These are phyloP conservation scores for Tenthredo notha DNA, from an alignment of 2,888 invertebrate species.

Conservation along the genomic window DNA sequence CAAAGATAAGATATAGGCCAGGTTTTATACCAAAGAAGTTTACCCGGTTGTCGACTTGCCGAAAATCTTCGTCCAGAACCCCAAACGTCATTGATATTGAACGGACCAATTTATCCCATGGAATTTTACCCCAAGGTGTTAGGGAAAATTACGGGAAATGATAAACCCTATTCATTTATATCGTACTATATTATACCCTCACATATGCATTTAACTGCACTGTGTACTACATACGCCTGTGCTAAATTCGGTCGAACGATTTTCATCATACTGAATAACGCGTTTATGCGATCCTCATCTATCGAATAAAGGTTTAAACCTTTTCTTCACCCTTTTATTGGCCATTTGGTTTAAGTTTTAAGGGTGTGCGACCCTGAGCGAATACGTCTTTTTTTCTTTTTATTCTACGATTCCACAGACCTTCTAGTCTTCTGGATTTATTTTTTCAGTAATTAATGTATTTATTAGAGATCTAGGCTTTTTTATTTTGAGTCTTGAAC, in stretches of 20 bases:
- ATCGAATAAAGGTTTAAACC: background rate
- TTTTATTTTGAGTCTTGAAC: background rate
- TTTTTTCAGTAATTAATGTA: background rate
- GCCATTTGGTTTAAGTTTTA: constrained; percentile 1
- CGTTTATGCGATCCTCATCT: background rate
- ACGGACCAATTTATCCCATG: background rate
- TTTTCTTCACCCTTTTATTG: background rate
- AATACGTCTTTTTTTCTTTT: constrained; percentile 1
- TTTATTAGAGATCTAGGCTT: background rate
- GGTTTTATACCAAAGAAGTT: background rate
- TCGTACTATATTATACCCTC: background rate
- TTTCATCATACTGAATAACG: constrained; percentile 14
- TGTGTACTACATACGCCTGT: background rate
- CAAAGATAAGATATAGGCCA: background rate
- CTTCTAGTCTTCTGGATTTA: background rate
- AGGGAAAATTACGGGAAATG: background rate
- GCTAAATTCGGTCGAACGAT: background rate
- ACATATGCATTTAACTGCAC: background rate
- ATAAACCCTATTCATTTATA: background rate
- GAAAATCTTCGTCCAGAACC: background rate
- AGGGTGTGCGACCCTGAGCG: constrained; percentile 11
- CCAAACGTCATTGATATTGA: background rate
- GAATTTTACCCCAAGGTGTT: background rate
- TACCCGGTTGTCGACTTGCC: background rate
- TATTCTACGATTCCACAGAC: background rate